Evolutionary conservation across 2,113 vertebrate genomes (phyloP).

Genomic region (Ahaetulla prasina): DNA sequence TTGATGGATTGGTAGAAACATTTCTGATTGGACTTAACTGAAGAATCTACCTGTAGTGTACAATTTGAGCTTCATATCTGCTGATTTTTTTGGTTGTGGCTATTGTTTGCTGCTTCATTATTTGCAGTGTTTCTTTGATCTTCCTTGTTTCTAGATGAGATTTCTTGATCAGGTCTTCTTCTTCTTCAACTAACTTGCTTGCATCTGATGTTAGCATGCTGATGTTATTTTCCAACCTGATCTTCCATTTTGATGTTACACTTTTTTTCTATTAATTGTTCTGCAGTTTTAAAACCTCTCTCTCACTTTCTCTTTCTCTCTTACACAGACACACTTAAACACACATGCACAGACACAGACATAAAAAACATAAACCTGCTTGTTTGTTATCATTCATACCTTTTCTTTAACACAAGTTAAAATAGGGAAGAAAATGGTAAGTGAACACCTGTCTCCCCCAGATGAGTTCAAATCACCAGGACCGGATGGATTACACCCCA

Average conservation of each 20-base stretch:
- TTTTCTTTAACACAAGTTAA: too few species aligned
- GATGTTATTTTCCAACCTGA: neutral
- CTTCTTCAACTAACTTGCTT: neutral
- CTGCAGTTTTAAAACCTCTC: neutral
- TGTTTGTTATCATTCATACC: neutral
- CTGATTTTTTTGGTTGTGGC: neutral
- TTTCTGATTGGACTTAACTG: neutral
- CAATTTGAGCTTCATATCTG: neutral
- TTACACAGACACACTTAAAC: neutral
- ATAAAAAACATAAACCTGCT: neutral
- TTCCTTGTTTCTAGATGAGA: neutral
- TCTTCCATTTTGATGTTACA: neutral
- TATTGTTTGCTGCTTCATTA: neutral
- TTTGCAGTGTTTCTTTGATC: neutral
- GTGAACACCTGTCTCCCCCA: too few species aligned
- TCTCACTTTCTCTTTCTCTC: neutral
- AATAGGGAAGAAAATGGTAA: too few species aligned
- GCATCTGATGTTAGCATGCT: neutral
- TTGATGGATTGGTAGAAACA: neutral
- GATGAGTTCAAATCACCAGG: too few species aligned
- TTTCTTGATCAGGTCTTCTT: neutral
- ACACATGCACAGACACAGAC: neutral
- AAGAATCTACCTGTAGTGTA: neutral
- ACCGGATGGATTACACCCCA: too few species aligned
- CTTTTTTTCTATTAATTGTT: neutral